Evolutionary conservation across 2,113 vertebrate genomes (phyloP).

Genomic region (Ramphastos sulfuratus): DNA sequence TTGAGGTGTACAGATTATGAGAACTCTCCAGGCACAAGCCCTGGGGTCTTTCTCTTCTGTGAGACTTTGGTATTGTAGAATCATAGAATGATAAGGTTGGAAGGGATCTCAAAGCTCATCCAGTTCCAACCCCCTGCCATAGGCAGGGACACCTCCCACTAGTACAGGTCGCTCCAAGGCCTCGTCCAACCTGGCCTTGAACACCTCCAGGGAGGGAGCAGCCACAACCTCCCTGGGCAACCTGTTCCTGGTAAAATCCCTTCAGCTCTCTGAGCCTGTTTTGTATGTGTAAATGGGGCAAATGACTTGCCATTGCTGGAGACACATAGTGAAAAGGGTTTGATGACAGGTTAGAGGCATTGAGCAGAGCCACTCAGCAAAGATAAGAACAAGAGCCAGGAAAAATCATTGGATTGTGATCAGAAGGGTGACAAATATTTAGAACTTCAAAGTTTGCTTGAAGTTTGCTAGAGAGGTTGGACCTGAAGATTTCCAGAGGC

Average conservation of each 20-base stretch:
- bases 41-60: background rate
- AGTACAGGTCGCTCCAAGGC: no score
- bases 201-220: no score
- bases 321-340: background rate
- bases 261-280: background rate
- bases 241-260: background rate
- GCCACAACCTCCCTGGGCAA: no score
- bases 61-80: background rate
- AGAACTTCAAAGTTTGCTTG: background rate
- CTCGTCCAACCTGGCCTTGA: no score
- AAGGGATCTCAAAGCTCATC: no score
- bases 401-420: background rate
- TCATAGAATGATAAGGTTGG: no score
- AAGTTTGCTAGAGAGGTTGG: no score
- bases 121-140: no score
- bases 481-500: no score
- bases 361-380: background rate
- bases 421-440: background rate
- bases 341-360: background rate
- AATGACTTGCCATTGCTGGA: background rate
- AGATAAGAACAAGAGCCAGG: background rate
- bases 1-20: background rate
- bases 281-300: background rate
- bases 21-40: background rate
- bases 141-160: no score